These are phyloP conservation scores for Sesia apiformis DNA, from an alignment of 2,888 invertebrate genomes.

Conservation along the genomic window DNA sequence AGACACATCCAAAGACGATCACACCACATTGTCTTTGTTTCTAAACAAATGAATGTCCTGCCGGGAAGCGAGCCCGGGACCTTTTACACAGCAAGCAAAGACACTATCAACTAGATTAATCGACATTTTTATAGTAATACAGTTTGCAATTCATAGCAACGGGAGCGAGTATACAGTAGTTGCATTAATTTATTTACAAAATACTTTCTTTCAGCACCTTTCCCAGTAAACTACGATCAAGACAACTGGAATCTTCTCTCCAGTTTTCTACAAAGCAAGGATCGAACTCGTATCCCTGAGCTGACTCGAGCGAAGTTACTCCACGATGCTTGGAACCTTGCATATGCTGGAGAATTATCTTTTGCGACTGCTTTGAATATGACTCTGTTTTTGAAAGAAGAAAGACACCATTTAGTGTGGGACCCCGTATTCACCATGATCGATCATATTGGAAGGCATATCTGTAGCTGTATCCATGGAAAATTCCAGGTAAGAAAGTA, in stretches of 20 bases:
- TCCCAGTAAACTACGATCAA: conserved; percentile 87
- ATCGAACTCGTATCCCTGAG: conserved; percentile 76
- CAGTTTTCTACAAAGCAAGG: conserved; percentile 73
- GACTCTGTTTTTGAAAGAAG: conserved; percentile 83
- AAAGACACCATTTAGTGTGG: conserved; percentile 86
- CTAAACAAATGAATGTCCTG: too few relatives aligned
- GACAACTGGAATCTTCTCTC: conserved; percentile 85
- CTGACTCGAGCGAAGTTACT: conserved; percentile 83
- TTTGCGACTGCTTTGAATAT: conserved; percentile 85
- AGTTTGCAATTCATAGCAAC: too few relatives aligned
- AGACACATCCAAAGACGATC: too few relatives aligned
- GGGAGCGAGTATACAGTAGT: too few relatives aligned
- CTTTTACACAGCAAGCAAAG: too few relatives aligned
- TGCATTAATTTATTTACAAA: neutral
- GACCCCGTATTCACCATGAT: conserved; percentile 88
- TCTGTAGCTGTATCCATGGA: conserved; percentile 75
- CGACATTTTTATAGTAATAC: too few relatives aligned
- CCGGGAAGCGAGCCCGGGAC: too few relatives aligned
- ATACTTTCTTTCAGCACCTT: conserved; percentile 75
- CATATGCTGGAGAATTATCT: conserved; percentile 83
- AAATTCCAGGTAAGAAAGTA: conserved; percentile 79
- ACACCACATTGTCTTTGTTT: too few relatives aligned
- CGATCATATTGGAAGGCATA: conserved; percentile 84
- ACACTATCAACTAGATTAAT: too few relatives aligned
- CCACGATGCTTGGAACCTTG: conserved; percentile 86